These are phyloP conservation scores for Molossus molossus DNA, from an alignment of 2,797 vertebrate genomes.

Conservation along the genomic window DNA sequence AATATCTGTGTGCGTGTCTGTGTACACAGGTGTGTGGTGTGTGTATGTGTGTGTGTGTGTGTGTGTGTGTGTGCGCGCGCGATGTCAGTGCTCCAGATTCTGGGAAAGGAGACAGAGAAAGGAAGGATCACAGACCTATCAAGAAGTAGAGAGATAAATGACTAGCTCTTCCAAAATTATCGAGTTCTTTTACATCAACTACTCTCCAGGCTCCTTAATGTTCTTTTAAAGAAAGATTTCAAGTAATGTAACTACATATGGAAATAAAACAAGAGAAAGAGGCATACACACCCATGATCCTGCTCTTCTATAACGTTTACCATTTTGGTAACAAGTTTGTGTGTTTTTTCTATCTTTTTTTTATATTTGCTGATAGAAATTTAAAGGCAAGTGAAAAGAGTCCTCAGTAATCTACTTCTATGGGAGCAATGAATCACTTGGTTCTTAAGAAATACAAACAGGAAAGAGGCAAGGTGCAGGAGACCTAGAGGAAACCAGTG, in stretches of 20 bases:
- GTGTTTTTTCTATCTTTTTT: not conserved
- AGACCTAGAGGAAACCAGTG: not conserved
- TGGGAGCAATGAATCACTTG: not conserved
- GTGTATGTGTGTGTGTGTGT: not conserved
- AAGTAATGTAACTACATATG: not conserved
- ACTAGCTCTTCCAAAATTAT: not conserved
- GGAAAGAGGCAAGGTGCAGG: not conserved
- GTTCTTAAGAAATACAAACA: not conserved
- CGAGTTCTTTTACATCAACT: not conserved
- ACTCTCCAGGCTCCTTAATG: not conserved
- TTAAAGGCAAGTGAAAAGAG: not conserved
- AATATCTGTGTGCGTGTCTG: not conserved
- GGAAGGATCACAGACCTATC: not conserved
- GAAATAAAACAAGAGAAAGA: not conserved
- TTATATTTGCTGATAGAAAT: constrained; percentile 5
- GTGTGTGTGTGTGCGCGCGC: not conserved
- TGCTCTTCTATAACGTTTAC: not conserved
- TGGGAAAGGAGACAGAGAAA: not conserved
- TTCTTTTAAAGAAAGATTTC: not conserved
- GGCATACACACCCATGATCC: not conserved
- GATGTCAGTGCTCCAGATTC: not conserved
- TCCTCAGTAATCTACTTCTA: not conserved
- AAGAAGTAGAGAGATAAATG: not conserved
- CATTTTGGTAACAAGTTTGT: not conserved
- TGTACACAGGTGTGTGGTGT: not conserved